Base-by-base conservation (phyloP, 2,113 vertebrate species). In the Pungitius pungitius region DNA sequence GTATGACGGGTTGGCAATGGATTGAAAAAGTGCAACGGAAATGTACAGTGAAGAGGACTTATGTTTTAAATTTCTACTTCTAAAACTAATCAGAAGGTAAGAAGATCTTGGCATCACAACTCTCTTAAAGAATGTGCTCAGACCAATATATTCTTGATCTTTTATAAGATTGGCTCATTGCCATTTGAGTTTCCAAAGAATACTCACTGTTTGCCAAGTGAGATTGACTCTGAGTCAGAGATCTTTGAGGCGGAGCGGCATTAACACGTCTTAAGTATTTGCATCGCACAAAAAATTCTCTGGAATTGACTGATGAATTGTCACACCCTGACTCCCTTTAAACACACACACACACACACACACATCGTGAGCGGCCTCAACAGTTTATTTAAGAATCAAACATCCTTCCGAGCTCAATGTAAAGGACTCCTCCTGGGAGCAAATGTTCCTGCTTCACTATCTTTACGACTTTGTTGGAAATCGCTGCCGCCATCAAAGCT, bases 221-320 rank as follows among this genome's bases (percentile, higher is more conserved):
- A 84, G 84, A 89, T 87, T 26, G 2, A 69, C 82, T 89, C 79
- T 39, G 65, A 77, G 68, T 78, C 62, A 57, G 26, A 56, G 72
- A 54, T 73, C 69, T 78, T 67, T 55, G 26, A 75, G 75, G 73
- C 45, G 69, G n/a, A 75, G 13, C 14, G 63, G 79, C 72, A 58
- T 8, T 6, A 81, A 77, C 66, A 63, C 43, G 70, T 76, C 72
- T 71, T 20, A 85, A 80, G 62, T 75, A 76, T 80, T 88, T 81
- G 75, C 51, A 80, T 89, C 39, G 40, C 66, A 57, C 59, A 18
- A 3, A 78, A 79, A 82, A 85, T 72, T 75, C 45, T 70, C 66
- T 55, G 12, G 51, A 45, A 15, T 39, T 1, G 10, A 67, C 58
- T n/a, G 27, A 20, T 49, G 9, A 8, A 72, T 49, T 69, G 52